phyloP scores from a whole-genome alignment of 2,113 vertebrate genomes.

The Pollachius pollachius region DNA sequence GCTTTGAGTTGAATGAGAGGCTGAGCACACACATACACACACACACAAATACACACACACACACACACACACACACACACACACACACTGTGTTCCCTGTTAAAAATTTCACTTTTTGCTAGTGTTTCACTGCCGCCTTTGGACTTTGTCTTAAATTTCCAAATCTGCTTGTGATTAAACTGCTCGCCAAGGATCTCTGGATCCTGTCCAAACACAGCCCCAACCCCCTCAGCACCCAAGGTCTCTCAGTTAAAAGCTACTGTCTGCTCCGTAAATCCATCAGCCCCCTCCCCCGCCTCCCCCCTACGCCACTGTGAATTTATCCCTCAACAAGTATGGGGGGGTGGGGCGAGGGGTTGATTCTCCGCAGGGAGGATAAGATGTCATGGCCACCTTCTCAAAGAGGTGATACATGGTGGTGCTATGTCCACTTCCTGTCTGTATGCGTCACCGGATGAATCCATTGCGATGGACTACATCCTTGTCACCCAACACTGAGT shows the following conservation, averaged over 20 bases:
- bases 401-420: background rate
- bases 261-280: conserved; percentile 51
- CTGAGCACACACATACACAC: background rate
- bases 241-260: conserved; percentile 59
- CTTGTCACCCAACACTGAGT: too few relatives aligned
- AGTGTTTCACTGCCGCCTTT: conserved; percentile 34
- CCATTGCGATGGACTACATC: too few relatives aligned
- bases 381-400: conserved; percentile 36
- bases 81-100: background rate
- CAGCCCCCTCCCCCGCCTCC: background rate
- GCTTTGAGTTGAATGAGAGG: background rate
- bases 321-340: conserved; percentile 28
- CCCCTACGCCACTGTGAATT: conserved; percentile 38
- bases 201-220: conserved; percentile 48
- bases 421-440: too few relatives aligned
- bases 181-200: conserved; percentile 57
- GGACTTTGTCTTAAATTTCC: conserved; percentile 67
- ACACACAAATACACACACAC: conserved; percentile 17
- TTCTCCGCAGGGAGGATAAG: conserved; percentile 46
- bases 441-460: too few relatives aligned
- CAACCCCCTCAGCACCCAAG: conserved; percentile 32
- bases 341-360: conserved; percentile 15
- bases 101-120: too few relatives aligned
- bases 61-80: conserved; percentile 19
- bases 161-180: conserved; percentile 76